A percentile compares a stretch with the other conserved stretches of the same genome.
Evolutionary conservation across 2,797 vertebrate genomes (phyloP).

Genomic region (Bufotes viridis): DNA sequence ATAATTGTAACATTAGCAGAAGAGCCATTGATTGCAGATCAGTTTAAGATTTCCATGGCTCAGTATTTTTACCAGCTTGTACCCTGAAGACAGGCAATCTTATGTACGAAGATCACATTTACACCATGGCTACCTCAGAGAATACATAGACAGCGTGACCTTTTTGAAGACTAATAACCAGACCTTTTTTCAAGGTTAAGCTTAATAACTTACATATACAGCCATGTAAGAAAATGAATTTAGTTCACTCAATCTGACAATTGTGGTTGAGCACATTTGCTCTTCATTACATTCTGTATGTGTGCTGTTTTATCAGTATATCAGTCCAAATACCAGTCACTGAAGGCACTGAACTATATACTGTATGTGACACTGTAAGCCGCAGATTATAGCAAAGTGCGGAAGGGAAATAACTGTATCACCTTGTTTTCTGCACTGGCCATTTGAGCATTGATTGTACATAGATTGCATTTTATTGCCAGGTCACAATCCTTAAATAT

Average conservation of each 20-base stretch:
- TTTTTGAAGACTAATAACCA: not conserved
- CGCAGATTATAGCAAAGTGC: not conserved
- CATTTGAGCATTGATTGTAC: constrained; percentile 26
- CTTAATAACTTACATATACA: not conserved
- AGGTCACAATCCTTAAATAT: not conserved
- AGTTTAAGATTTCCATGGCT: not conserved
- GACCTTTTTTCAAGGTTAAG: not conserved
- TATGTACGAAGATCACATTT: not conserved
- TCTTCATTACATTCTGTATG: not conserved
- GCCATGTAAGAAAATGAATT: not conserved
- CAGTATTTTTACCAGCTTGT: constrained; percentile 8
- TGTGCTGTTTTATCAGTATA: not conserved
- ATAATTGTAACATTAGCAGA: not conserved
- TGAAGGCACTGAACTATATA: not conserved
- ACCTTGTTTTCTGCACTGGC: not conserved
- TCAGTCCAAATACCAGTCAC: not conserved
- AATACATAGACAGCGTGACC: not conserved
- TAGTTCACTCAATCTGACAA: not conserved
- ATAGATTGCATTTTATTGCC: constrained; percentile 25
- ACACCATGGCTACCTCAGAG: constrained; percentile 2
- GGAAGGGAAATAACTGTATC: constrained; percentile 9
- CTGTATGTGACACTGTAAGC: constrained; percentile 30
- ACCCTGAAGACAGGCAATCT: constrained; percentile 1
- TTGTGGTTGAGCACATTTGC: not conserved
- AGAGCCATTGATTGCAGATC: constrained; percentile 12